phyloP scores from a whole-genome alignment of 2,113 vertebrate genomes.

The Strigops habroptila region DNA sequence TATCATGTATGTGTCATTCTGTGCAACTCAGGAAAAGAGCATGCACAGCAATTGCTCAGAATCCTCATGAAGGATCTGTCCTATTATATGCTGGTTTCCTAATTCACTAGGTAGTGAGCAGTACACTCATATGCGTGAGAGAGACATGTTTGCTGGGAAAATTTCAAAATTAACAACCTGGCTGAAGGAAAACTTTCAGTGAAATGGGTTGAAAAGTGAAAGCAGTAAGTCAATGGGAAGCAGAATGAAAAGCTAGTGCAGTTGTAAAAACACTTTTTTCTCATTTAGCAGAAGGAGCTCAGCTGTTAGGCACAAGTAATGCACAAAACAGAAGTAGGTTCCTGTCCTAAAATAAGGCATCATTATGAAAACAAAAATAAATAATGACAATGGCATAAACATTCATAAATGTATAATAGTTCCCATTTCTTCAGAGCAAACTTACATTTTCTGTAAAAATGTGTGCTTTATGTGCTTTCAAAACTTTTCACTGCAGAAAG shows the following conservation, averaged over 20 bases:
- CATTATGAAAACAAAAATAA: constrained; percentile 2
- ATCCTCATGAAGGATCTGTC: neutral
- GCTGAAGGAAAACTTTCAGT: neutral
- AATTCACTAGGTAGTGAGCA: neutral
- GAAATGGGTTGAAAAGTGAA: neutral
- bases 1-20: neutral
- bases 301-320: neutral
- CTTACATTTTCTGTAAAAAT: neutral
- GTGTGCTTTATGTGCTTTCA: neutral
- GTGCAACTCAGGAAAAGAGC: neutral
- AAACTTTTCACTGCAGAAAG: neutral
- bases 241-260: neutral
- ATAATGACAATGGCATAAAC: neutral
- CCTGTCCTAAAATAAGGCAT: neutral
- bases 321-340: neutral
- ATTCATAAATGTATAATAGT: neutral
- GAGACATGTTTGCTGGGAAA: neutral
- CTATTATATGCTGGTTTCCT: neutral
- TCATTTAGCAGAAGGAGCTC: neutral
- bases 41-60: neutral
- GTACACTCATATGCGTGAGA: neutral
- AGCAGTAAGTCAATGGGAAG: neutral
- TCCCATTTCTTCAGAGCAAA: neutral
- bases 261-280: neutral
- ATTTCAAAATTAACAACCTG: neutral